Base-by-base conservation (phyloP, 2,797 vertebrate species). In the Hippoglossus hippoglossus region DNA sequence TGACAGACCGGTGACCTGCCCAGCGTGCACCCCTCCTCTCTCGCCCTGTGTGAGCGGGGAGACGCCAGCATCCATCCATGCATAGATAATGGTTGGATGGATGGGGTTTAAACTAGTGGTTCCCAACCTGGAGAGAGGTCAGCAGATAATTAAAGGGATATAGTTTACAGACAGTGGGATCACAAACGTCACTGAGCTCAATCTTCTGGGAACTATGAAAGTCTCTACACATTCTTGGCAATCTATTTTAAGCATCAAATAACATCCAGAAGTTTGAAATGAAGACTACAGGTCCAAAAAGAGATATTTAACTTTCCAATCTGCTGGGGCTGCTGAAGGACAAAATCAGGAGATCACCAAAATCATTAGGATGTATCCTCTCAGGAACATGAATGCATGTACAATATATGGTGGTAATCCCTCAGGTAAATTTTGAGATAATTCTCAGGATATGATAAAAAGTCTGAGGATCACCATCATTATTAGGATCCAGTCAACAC, bases 91-190 rank as follows among this genome's bases (percentile, higher is more conserved):
- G 10, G n/a, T 24, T 49, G 2, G 15, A 63, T 34, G 25, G 13
- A 54, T 31, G 24, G 31, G 58, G 21, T 47, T 63, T 21, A 47
- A 67, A 60, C 22, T 44, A 59, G 52, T 9, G 34, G 39, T 8
- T 75, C 25, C 41, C 50, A 36, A 28, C 56, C 19, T 50, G 57
- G 9, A 22, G 51, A 44, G 66, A 70, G 39, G 47, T 41, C 54
- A 65, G 21, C 7, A 19, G 47, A 69, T 26, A 12, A 61, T 54
- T 52, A 26, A 65, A 54, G 46, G 18, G 36, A 44, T 9, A 2
- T 54, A 12, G 50, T 53, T 6, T 21, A 21, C 25, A 16, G 11
- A 10, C 26, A 34, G 28, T 18, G 19, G 10, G 16, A 31, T 50
- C 19, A 16, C 2, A 21, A n/a, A 8, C 36, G 25, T 7, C 25